These are phyloP conservation scores for Theonella swinhoei DNA, from an alignment of 37 sponge, comb jelly and placozoan genomes.

Conservation along the genomic window DNA sequence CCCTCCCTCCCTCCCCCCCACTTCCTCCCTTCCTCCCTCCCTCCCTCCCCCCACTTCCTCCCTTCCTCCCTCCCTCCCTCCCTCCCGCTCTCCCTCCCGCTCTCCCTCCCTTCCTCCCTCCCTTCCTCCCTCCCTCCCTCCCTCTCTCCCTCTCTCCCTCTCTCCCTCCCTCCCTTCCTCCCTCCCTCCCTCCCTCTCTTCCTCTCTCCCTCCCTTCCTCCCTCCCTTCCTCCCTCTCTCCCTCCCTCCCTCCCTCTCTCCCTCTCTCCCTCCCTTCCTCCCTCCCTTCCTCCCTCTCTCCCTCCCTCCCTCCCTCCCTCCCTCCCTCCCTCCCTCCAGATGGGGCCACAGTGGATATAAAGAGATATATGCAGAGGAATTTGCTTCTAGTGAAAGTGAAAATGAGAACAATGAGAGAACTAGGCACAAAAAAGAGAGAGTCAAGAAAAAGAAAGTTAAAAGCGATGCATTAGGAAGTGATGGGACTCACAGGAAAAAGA, in stretches of 20 bases:
- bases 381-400: slow-evolving; percentile 42
- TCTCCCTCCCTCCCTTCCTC: neutral
- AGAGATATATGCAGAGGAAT: slow-evolving; percentile 79
- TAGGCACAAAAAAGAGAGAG: slow-evolving; percentile 1
- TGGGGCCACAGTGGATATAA: slow-evolving; percentile 85
- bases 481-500: neutral
- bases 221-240: too few relatives aligned
- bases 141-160: slow-evolving; percentile 10
- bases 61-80: too few relatives aligned
- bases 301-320: neutral
- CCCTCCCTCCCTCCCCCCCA: neutral
- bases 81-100: too few relatives aligned
- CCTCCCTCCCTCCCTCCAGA: slow-evolving; percentile 7
- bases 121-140: neutral
- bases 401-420: neutral
- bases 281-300: neutral
- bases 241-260: too few relatives aligned
- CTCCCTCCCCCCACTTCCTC: too few relatives aligned
- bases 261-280: too few relatives aligned
- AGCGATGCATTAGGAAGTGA: neutral
- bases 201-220: neutral
- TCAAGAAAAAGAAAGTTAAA: too few relatives aligned
- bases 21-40: neutral
- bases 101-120: neutral
- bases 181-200: neutral